Conservation (phyloP, 2,888 invertebrate species). For the Euplagia quadripunctaria region DNA sequence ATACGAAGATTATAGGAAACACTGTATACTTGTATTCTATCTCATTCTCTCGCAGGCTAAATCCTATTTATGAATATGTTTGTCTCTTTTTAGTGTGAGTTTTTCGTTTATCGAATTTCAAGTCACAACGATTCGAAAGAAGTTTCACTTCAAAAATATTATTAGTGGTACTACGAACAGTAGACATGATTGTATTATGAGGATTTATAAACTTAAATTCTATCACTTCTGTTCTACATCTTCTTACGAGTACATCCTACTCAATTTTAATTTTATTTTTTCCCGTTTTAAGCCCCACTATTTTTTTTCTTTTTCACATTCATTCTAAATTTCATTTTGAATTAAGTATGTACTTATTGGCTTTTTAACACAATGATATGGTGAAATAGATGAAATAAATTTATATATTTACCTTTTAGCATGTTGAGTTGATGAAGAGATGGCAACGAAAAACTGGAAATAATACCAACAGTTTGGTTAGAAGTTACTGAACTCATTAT, state of each 20-base stretch:
- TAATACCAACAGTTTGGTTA: not conserved
- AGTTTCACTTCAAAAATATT: not conserved
- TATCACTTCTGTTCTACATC: not conserved
- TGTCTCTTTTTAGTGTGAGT: no score
- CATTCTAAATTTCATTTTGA: not conserved
- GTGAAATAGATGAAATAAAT: not conserved
- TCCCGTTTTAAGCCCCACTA: no score
- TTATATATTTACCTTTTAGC: slow-evolving; percentile 14
- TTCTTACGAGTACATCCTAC: not conserved
- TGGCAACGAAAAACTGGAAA: slow-evolving; percentile 3
- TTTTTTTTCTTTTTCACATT: not conserved
- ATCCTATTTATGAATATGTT: no score
- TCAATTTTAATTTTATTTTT: no score
- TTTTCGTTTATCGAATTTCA: no score
- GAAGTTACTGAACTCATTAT: not conserved
- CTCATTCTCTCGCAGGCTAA: no score
- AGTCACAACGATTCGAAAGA: no score
- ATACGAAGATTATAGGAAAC: no score
- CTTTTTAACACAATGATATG: not conserved
- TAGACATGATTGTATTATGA: not conserved
- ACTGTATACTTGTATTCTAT: no score
- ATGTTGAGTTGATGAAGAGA: not conserved
- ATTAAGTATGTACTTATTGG: no score
- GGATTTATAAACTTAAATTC: not conserved
- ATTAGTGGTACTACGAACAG: not conserved